Conservation (phyloP, 2,797 vertebrate species). For the Esox lucius region DNA sequence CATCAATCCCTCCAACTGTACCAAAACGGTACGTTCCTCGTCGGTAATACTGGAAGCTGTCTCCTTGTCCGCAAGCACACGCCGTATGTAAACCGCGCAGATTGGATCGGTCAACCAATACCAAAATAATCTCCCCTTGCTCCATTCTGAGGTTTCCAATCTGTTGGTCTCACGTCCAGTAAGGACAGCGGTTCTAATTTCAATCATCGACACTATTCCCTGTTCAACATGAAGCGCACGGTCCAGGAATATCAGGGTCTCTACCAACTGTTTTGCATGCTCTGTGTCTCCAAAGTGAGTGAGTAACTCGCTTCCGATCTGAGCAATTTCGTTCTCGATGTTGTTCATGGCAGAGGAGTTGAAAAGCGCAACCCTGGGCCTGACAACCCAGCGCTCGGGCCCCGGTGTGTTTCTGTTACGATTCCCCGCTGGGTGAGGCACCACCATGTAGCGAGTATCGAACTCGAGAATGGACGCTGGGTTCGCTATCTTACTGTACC, state of each 20-base stretch:
- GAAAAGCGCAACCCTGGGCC: constrained; percentile 26
- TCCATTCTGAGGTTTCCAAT: background rate
- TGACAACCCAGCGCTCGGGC: background rate
- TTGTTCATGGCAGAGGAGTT: constrained; percentile 23
- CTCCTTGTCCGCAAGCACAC: background rate
- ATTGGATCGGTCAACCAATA: background rate
- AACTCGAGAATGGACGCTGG: constrained; percentile 7
- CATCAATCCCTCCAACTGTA: background rate
- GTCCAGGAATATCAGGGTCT: background rate
- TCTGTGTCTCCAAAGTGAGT: background rate
- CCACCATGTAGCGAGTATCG: constrained; percentile 23
- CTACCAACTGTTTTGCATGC: background rate
- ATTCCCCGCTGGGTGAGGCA: background rate
- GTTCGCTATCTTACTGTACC: constrained; percentile 25
- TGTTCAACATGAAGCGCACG: background rate
- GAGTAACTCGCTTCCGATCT: constrained; percentile 28
- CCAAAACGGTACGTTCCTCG: background rate
- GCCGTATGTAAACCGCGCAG: background rate
- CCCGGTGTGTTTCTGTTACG: fast-evolving
- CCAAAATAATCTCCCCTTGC: background rate
- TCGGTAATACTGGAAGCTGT: background rate
- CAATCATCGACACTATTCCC: background rate
- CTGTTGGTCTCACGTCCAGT: background rate
- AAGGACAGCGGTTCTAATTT: background rate
- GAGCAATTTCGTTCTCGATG: constrained; percentile 18